Conservation (phyloP, 2,113 vertebrate species). For the Henicopernis longicauda region DNA sequence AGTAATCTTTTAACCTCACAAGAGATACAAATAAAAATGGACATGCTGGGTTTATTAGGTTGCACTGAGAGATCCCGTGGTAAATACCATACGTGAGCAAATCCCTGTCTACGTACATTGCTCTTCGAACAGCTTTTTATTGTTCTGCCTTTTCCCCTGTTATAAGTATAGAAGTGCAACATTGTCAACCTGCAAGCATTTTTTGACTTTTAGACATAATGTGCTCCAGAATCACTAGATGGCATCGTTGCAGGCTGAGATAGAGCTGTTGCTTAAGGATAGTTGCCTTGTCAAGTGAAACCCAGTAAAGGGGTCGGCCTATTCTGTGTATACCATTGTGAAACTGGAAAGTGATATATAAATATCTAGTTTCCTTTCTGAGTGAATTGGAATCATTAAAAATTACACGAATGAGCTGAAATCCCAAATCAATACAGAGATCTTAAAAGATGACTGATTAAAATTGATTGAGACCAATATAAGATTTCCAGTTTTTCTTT, state of each 20-base stretch:
- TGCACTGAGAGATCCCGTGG: not conserved
- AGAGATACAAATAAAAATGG: not conserved
- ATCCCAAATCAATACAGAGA: not conserved
- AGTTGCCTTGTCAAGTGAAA: not conserved
- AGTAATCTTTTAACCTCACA: not conserved
- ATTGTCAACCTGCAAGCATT: not conserved
- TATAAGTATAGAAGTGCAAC: not conserved
- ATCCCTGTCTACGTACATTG: rapidly evolving
- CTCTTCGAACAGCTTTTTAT: not conserved
- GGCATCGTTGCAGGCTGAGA: not conserved
- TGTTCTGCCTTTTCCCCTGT: not conserved
- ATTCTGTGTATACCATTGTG: not conserved
- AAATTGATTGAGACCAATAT: not conserved
- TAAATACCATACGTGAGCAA: not conserved
- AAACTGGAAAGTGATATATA: not conserved
- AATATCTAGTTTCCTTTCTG: not conserved
- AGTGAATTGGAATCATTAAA: not conserved
- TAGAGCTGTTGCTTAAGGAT: not conserved
- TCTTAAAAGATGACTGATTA: not conserved
- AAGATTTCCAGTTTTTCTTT: not conserved
- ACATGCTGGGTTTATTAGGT: not conserved
- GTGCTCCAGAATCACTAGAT: not conserved
- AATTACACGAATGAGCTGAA: not conserved
- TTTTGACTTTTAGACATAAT: not conserved
- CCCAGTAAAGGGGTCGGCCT: rapidly evolving